Percentiles rank a stretch among this genome's conserved stretches.
Conservation (phyloP, 1,140 invertebrate species). For the Megathymus violae region DNA sequence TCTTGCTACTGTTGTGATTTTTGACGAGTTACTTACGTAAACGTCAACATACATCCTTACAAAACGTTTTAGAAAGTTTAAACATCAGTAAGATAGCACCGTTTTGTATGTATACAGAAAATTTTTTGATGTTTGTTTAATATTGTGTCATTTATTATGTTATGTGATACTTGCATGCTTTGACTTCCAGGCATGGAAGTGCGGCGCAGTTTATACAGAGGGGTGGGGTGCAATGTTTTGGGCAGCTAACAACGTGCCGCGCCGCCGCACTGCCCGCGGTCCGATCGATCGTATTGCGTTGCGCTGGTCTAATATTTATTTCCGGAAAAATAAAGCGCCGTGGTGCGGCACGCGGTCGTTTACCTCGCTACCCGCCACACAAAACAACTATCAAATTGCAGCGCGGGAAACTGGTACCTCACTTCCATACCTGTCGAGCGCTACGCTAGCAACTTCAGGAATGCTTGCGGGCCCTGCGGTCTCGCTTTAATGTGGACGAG, state of each 20-base stretch:
- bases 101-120: no score
- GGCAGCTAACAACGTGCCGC: conserved; percentile 58
- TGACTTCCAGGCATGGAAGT: conserved; percentile 10
- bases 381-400: conserved; percentile 74
- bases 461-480: conserved; percentile 23
- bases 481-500: conserved; percentile 27
- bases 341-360: conserved; percentile 72
- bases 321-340: conserved; percentile 77
- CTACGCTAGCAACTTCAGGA: conserved; percentile 12
- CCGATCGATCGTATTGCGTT: conserved; percentile 75
- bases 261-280: conserved; percentile 68
- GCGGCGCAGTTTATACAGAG: conserved; percentile 32
- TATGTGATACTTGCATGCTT: no score
- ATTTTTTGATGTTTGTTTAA: no score
- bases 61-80: no score
- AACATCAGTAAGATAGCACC: no score
- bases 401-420: conserved; percentile 67
- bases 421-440: conserved; percentile 51
- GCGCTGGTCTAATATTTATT: conserved; percentile 80
- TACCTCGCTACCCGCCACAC: conserved; percentile 62
- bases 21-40: no score
- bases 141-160: no score
- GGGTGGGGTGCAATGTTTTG: conserved; percentile 75
- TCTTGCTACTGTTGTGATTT: no score
- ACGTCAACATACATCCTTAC: no score